Evolutionary conservation across 2,888 invertebrate species (phyloP).

Genomic region (Hylaea fasciaria): DNA sequence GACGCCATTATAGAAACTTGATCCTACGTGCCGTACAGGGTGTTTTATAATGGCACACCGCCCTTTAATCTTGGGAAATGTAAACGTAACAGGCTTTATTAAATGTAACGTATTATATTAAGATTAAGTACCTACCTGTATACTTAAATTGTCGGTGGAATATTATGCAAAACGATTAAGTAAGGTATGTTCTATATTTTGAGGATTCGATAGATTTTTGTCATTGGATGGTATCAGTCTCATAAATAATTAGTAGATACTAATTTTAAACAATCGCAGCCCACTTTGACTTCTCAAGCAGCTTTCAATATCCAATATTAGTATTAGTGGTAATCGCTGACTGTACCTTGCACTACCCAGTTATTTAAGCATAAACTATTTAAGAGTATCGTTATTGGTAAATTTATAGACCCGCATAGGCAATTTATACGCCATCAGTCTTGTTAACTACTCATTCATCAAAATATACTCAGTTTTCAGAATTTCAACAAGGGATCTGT

Average conservation of each 20-base stretch:
- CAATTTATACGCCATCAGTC: not conserved
- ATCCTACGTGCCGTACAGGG: slow-evolving; percentile 38
- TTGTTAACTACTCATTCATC: not conserved
- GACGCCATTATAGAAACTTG: slow-evolving; percentile 54
- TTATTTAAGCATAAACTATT: no score
- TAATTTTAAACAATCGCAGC: no score
- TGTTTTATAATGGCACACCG: slow-evolving; percentile 24
- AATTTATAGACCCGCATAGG: not conserved
- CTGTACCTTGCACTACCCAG: no score
- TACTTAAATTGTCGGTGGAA: slow-evolving; percentile 1
- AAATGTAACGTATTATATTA: slow-evolving; percentile 17
- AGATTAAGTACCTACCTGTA: not conserved
- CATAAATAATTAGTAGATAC: no score
- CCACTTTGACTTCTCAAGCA: no score
- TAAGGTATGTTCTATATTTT: no score
- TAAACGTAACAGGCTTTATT: slow-evolving; percentile 19
- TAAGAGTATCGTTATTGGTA: no score
- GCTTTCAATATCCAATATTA: no score
- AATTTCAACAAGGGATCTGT: not conserved
- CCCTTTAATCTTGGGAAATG: slow-evolving; percentile 27
- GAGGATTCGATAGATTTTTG: no score
- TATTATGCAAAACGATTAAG: no score
- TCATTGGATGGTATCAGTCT: no score
- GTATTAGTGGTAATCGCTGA: no score
- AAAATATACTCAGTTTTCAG: not conserved